phyloP scores from a whole-genome alignment of 1,140 invertebrate genomes.

The Aricia agestis region DNA sequence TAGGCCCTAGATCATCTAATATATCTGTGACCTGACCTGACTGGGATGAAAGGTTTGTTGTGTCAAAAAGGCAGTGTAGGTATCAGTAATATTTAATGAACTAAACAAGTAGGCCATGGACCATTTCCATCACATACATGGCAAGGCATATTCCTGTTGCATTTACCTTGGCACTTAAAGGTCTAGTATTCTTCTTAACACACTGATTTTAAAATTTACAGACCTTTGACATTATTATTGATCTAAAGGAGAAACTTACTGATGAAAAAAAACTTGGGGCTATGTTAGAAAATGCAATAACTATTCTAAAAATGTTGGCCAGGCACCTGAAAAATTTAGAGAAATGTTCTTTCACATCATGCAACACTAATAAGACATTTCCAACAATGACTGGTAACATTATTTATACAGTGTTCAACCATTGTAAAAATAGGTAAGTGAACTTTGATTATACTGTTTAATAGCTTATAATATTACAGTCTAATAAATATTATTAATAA shows the following conservation, averaged over 20 bases:
- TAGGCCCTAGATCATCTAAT: no score
- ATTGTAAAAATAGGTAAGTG: slow-evolving; percentile 58
- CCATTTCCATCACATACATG: no score
- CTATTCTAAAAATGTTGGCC: slow-evolving; percentile 44
- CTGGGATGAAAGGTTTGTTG: no score
- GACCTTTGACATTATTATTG: slow-evolving; percentile 38
- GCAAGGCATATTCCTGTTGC: no score
- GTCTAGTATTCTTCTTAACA: no score
- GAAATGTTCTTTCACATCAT: slow-evolving; percentile 42
- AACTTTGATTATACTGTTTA: neutral
- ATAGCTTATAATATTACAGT: neutral
- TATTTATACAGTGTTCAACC: slow-evolving; percentile 50
- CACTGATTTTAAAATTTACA: slow-evolving; percentile 32
- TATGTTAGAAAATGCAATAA: slow-evolving; percentile 40
- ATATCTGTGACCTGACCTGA: no score
- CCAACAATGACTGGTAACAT: slow-evolving; percentile 46
- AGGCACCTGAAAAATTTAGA: slow-evolving; percentile 43
- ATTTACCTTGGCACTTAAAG: no score
- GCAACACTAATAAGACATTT: slow-evolving; percentile 44
- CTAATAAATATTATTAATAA: no score
- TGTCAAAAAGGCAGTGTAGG: no score
- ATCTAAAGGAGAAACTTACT: neutral
- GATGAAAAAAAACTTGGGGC: neutral
- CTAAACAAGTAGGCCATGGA: no score
- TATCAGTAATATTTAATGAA: no score